A percentile compares a stretch with the other conserved stretches of the same genome.
Conservation (phyloP, 1,140 invertebrate genomes). For the Stegodyphus mimosarum region DNA sequence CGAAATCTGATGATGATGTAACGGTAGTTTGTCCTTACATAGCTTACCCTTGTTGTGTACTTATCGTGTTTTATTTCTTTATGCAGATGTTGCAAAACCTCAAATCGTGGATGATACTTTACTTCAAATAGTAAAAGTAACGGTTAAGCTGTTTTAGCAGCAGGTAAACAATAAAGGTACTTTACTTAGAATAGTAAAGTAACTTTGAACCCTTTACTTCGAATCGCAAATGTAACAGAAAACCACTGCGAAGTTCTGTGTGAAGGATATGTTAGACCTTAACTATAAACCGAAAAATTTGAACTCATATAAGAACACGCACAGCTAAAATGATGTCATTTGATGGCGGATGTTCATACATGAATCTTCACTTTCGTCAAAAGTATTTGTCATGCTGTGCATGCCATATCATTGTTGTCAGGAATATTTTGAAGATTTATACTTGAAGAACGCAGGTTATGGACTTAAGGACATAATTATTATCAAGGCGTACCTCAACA, state of each 20-base stretch:
- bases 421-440: not conserved
- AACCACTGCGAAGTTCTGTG: not conserved
- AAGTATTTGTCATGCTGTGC: not conserved
- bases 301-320: not conserved
- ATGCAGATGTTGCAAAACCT: not conserved
- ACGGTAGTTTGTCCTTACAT: not conserved
- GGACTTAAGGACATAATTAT: too few relatives aligned
- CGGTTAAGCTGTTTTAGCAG: not conserved
- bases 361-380: not conserved
- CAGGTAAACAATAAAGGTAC: too few relatives aligned
- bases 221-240: not conserved
- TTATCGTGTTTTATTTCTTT: not conserved
- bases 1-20: not conserved
- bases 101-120: not conserved
- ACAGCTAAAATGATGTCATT: not conserved
- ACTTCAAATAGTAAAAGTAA: not conserved
- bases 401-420: not conserved
- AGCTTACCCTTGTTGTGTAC: not conserved
- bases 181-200: too few relatives aligned
- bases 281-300: not conserved
- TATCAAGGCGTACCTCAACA: too few relatives aligned
- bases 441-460: too few relatives aligned
- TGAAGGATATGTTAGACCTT: not conserved
- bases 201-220: not conserved
- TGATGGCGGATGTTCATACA: not conserved